phyloP scores from a whole-genome alignment of 2,888 invertebrate species.

The Nephrocerus scutellatus region DNA sequence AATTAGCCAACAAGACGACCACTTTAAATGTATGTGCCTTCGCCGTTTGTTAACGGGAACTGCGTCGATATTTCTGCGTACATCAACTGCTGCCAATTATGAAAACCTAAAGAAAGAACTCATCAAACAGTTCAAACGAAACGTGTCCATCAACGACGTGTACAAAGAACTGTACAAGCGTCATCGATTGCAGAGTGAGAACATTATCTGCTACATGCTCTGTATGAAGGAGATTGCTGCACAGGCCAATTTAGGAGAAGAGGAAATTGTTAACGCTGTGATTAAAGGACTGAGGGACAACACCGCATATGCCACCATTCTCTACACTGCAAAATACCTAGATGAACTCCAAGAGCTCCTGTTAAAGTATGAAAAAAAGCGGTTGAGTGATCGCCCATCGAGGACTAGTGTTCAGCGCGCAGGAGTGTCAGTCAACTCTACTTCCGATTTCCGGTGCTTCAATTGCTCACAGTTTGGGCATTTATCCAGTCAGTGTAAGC shows the following conservation, averaged over 20 bases:
- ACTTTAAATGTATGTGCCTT: slow-evolving; percentile 2
- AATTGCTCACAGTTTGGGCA: slow-evolving; percentile 15
- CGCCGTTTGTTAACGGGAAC: no score
- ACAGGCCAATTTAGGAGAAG: slow-evolving; percentile 8
- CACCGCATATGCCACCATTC: slow-evolving; percentile 9
- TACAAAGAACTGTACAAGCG: slow-evolving; percentile 7
- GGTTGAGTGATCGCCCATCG: slow-evolving; percentile 5
- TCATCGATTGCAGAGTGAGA: slow-evolving; percentile 7
- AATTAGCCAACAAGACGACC: slow-evolving; percentile 1
- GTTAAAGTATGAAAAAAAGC: slow-evolving; percentile 5
- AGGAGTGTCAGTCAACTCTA: not conserved
- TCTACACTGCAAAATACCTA: slow-evolving; percentile 11
- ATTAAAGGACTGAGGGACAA: slow-evolving; percentile 12
- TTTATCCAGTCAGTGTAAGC: slow-evolving; percentile 4
- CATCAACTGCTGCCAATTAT: not conserved
- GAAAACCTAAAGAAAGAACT: not conserved
- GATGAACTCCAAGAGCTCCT: slow-evolving; percentile 10
- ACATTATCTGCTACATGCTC: slow-evolving; percentile 10
- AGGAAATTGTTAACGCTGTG: slow-evolving; percentile 9
- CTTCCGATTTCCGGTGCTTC: slow-evolving; percentile 7
- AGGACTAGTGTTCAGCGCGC: not conserved
- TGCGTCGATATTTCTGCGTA: slow-evolving; percentile 5
- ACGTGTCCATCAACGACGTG: slow-evolving; percentile 8
- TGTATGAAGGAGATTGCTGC: slow-evolving; percentile 15
- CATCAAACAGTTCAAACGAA: no score